Evolutionary conservation across 2,113 vertebrate genomes (phyloP), one percentile per base, ranked within the genome.

Genomic region (Tyrannus savana): DNA sequence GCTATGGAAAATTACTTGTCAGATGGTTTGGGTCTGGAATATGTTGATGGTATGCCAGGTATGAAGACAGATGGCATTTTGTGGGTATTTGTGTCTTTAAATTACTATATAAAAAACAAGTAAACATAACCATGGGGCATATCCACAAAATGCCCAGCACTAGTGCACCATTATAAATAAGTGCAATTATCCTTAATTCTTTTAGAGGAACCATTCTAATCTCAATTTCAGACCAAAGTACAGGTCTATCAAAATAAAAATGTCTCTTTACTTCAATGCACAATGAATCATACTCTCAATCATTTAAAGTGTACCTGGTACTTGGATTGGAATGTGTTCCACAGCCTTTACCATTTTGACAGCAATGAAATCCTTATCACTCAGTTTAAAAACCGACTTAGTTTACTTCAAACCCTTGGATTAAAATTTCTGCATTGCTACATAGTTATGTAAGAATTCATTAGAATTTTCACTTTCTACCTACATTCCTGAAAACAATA

Each of bases 401-500:
- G 19, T 62, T 95, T 68, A 58, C 47, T 49, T 71, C 60, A 81
- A 89, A 63, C 3, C 14, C 19, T 87, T 64, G 31, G 24, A 55
- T 44, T 95, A 35, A 63, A n/a, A 64, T 89, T 68, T 81, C 69
- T 81, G 44, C 73, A 37, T 39, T 62, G 33, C 16, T 64, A 71
- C 30, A 16, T 39, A 72, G 31, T 81, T 84, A 59, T 37, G 23
- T 68, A 93, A 92, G 49, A 91, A 87, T 56, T 68, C 24, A 56
- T 78, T 55, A 33, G 30, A 81, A 93, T 72, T 84, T 82, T 72
- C 37, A 82, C 71, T 83, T 93, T 76, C 59, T 89, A 24, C 59
- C 87, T 87, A 76, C 74, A 62, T 87, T 95, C 73, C 74, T 66
- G 58, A 80, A 94, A 96, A 94, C 44, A 87, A 79, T 87, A 87